Percentiles rank a stretch among this genome's conserved stretches.
Conservation (phyloP, 2,797 vertebrate genomes). For the Poeciliopsis turneri region DNA sequence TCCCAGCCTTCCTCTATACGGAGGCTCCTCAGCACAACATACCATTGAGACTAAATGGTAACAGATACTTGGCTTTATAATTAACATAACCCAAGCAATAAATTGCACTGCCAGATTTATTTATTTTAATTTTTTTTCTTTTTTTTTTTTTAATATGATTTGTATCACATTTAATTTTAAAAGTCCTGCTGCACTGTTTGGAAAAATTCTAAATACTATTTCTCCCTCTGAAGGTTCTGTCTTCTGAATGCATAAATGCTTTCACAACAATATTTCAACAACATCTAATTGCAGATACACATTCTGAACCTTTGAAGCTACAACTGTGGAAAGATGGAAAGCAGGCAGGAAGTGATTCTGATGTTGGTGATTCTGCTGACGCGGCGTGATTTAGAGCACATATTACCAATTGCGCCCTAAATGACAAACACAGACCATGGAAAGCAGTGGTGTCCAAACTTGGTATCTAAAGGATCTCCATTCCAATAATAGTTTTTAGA, state of each 20-base stretch:
- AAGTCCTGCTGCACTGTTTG: not conserved
- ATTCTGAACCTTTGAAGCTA: not conserved
- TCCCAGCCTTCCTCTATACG: slow-evolving; percentile 29
- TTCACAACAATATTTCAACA: not conserved
- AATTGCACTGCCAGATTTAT: not conserved
- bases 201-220: not conserved
- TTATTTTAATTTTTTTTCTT: not conserved
- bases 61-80: slow-evolving; percentile 44
- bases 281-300: not conserved
- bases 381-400: not conserved
- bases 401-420: not conserved
- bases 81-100: slow-evolving; percentile 24
- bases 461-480: too few species aligned
- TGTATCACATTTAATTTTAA: not conserved
- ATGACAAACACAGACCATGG: not conserved
- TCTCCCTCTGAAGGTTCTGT: not conserved
- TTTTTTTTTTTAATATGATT: not conserved
- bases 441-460: too few species aligned
- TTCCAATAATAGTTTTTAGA: too few species aligned
- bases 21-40: slow-evolving; percentile 52
- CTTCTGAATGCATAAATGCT: not conserved
- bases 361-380: too few species aligned
- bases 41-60: slow-evolving; percentile 49
- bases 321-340: not conserved
- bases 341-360: not conserved